Evolutionary conservation across 2,888 invertebrate species (phyloP).

Genomic region (Spisula solida): DNA sequence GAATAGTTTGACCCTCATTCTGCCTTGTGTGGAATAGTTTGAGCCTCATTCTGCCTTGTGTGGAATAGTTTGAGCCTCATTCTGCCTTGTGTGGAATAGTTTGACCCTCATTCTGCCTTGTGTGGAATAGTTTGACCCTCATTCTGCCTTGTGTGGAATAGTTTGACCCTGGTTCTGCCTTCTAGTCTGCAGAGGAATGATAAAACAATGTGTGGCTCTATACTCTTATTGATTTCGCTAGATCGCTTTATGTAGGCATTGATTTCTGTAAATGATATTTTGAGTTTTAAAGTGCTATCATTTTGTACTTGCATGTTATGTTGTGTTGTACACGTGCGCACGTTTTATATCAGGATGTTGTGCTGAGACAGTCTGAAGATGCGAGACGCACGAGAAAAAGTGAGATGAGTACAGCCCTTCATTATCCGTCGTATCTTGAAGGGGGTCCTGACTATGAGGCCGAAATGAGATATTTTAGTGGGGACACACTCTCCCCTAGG

Average conservation of each 20-base stretch:
- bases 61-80: too few species aligned
- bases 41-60: too few species aligned
- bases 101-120: too few species aligned
- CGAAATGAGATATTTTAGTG: constrained; percentile 85
- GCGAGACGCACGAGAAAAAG: constrained; percentile 77
- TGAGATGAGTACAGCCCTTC: constrained; percentile 82
- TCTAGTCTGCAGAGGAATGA: background rate
- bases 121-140: too few species aligned
- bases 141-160: background rate
- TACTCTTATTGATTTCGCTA: background rate
- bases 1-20: too few species aligned
- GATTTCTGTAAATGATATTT: constrained; percentile 13
- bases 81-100: too few species aligned
- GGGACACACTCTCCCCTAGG: constrained; percentile 79
- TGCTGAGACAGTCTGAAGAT: constrained; percentile 74
- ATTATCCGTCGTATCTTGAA: constrained; percentile 84
- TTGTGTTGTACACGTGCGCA: constrained; percentile 67
- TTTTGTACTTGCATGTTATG: constrained; percentile 52
- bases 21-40: too few species aligned
- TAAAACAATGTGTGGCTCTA: background rate
- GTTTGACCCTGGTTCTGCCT: background rate
- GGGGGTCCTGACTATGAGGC: constrained; percentile 84
- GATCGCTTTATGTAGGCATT: constrained; percentile 15
- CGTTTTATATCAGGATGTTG: constrained; percentile 77
- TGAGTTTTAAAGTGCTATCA: constrained; percentile 33